Percentiles rank a stretch among this genome's conserved stretches.
phyloP scores from a whole-genome alignment of 2,113 vertebrate species.

The Channa argus region DNA sequence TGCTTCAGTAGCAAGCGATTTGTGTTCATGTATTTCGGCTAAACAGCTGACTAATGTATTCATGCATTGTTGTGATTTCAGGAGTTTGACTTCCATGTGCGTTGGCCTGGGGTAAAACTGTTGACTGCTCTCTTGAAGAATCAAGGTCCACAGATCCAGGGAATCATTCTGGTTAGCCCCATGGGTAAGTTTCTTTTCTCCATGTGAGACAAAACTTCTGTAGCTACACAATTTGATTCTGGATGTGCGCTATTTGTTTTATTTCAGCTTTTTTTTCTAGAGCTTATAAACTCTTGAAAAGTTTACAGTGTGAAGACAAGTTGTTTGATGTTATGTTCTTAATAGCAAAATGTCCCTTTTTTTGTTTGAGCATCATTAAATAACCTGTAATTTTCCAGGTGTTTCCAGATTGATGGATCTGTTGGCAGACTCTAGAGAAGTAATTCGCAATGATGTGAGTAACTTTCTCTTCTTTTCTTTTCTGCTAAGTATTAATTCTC shows the following conservation, averaged over 20 bases:
- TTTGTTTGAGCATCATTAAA: too few relatives aligned
- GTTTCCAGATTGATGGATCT: slow-evolving; percentile 98
- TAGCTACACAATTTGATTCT: not conserved
- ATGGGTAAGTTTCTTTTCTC: slow-evolving; percentile 88
- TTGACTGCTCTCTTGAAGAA: slow-evolving; percentile 94
- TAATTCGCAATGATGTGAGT: slow-evolving; percentile 97
- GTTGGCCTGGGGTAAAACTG: slow-evolving; percentile 96
- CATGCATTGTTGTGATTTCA: slow-evolving; percentile 59
- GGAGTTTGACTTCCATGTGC: slow-evolving; percentile 99
- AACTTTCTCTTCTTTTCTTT: not conserved
- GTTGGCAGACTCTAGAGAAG: slow-evolving; percentile 95
- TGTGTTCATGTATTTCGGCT: not conserved
- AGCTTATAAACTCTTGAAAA: too few relatives aligned
- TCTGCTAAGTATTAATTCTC: not conserved
- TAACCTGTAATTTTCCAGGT: slow-evolving; percentile 78
- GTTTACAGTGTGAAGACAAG: too few relatives aligned
- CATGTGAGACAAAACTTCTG: not conserved
- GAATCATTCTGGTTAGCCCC: slow-evolving; percentile 96
- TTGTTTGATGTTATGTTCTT: not conserved
- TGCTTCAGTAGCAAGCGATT: not conserved
- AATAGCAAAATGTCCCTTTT: not conserved
- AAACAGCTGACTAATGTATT: not conserved
- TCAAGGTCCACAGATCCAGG: slow-evolving; percentile 91
- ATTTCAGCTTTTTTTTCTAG: too few relatives aligned
- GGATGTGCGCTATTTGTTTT: too few relatives aligned